Evolutionary conservation across 1,140 invertebrate genomes (phyloP), one percentile per base, ranked within the genome.

Genomic region (Ceratosolen solmsi): DNA sequence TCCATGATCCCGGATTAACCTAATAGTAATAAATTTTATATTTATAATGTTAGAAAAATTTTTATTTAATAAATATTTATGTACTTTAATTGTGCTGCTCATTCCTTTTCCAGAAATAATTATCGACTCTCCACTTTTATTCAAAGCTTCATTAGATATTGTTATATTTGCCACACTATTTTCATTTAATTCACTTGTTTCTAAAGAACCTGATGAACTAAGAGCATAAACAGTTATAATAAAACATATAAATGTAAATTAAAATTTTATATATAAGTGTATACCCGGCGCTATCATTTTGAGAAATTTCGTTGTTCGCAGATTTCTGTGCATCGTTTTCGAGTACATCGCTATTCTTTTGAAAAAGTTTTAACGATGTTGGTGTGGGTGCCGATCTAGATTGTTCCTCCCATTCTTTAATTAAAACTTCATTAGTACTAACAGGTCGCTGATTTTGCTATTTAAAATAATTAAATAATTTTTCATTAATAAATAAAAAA

Each of bases 1-100:
- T 96, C 96, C 96, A 96, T 30, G 95, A 95, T 86, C 95, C 93
- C 49, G 95, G 95, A 91, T 96, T 96, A 83, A 91, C 88, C 90
- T 90, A 27, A 33, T 20, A 58, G 75, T 72, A 77, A 68, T 77
- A 58, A 38, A 33, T 76, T n/a, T 63, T 41, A 46, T 13, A 5
- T 71, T 30, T 56, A 77, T 82, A 56, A 54, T 27, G 9, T 65
- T 58, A 15, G 33, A 72, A 11, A 27, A 22, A 70, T 22, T 49
- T 58, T 58, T 22, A 75, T 9, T 8, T 33, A n/a, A 25, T 80
- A n/a, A 27, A 63, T 22, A 27, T 56, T 49, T 56, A 80, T 58
- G 84, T 76, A 90, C 90, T 83, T 92, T 92, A 0, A 92, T 85
- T 49, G 90, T 90, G 83, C 86, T 90, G 17, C 88, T 80, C 90